Percentiles rank a stretch among this genome's conserved stretches.
Evolutionary conservation across 2,797 vertebrate species (phyloP).

Genomic region (Pseudochaenichthys georgianus): DNA sequence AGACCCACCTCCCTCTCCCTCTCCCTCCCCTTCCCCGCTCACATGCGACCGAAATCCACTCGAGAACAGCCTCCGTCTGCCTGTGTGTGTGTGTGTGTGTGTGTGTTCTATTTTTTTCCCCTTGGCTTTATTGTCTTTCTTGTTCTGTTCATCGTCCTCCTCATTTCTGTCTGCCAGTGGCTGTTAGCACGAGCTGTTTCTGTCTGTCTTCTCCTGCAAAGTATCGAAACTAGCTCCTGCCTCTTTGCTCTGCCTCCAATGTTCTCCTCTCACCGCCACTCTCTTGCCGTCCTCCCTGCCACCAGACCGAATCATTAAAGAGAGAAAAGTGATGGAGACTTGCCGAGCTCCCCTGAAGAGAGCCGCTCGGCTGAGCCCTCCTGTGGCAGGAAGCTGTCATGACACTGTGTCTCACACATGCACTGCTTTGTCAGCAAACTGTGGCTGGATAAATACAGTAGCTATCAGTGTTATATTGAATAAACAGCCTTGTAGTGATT

Average conservation of each 20-base stretch:
- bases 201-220: neutral
- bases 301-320: constrained; percentile 73
- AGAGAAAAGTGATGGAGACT: constrained; percentile 48
- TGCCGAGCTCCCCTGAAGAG: neutral
- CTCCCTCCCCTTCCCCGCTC: constrained; percentile 50
- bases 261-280: constrained; percentile 10
- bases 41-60: constrained; percentile 76
- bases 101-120: constrained; percentile 22
- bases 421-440: constrained; percentile 68
- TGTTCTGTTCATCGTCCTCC: constrained; percentile 42
- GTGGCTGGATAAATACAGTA: constrained; percentile 36
- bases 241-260: neutral
- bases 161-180: constrained; percentile 29
- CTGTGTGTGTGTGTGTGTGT: constrained; percentile 28
- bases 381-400: constrained; percentile 66
- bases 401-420: constrained; percentile 23
- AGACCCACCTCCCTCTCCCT: constrained; percentile 71
- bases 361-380: constrained; percentile 73
- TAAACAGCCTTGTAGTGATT: neutral
- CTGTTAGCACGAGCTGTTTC: neutral
- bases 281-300: constrained; percentile 45
- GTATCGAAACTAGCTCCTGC: neutral
- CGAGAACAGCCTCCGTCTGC: constrained; percentile 56
- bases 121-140: constrained; percentile 51
- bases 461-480: neutral